Evolutionary conservation across 2,113 vertebrate species (phyloP).

Genomic region (Penelope pileata): DNA sequence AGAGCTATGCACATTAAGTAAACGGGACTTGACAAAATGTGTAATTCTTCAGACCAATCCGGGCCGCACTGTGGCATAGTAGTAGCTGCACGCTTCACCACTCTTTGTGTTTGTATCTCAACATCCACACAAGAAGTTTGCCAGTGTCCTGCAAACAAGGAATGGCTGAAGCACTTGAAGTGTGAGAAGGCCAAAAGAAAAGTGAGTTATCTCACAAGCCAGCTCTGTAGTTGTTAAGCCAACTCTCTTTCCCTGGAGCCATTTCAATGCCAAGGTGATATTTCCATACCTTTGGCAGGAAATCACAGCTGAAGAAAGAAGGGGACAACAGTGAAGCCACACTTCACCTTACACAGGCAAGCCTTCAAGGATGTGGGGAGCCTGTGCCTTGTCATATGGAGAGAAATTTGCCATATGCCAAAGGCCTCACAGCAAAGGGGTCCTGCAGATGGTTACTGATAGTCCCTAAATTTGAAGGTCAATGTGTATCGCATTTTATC

Average conservation of each 20-base stretch:
- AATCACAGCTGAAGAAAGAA: neutral
- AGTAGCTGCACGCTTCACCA: neutral
- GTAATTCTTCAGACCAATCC: neutral
- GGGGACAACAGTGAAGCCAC: neutral
- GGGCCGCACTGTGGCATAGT: neutral
- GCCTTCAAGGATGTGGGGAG: accelerated
- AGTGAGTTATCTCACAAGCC: neutral
- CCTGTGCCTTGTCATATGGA: neutral
- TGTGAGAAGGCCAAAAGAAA: neutral
- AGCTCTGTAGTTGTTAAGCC: neutral
- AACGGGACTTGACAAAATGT: neutral
- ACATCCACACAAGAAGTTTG: neutral
- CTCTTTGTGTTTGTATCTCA: neutral
- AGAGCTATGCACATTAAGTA: neutral
- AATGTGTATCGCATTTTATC: neutral
- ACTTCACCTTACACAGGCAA: neutral
- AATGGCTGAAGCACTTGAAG: neutral
- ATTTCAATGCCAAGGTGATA: neutral
- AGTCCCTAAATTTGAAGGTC: neutral
- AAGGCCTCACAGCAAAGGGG: neutral
- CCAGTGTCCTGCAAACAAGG: neutral
- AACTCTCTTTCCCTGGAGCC: neutral
- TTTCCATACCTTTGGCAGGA: neutral
- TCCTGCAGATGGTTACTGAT: neutral
- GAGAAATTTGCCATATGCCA: neutral